phyloP scores from a whole-genome alignment of 1,140 invertebrate species.

The Lepidurus packardi region DNA sequence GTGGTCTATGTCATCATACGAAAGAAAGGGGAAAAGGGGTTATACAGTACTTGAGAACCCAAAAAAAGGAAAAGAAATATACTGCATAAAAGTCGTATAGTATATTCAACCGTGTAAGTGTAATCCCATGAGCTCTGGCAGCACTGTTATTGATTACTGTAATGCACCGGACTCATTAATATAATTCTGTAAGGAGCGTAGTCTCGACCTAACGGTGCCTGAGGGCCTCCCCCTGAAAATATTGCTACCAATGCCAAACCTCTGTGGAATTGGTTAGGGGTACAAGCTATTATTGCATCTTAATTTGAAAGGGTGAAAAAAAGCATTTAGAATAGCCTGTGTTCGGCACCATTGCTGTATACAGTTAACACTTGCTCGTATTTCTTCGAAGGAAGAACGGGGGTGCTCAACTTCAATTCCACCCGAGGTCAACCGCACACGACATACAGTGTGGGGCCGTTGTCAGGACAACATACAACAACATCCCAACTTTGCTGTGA shows the following conservation, averaged over 20 bases:
- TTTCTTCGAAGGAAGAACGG: too few relatives aligned
- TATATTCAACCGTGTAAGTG: too few relatives aligned
- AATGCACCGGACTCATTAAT: not conserved
- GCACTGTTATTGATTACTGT: not conserved
- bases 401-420: not conserved
- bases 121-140: not conserved
- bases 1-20: not conserved
- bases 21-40: not conserved
- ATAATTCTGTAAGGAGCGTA: too few relatives aligned
- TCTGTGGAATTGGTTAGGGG: too few relatives aligned
- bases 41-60: not conserved
- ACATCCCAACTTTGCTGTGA: not conserved
- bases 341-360: too few relatives aligned
- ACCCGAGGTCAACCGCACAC: not conserved
- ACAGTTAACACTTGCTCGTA: too few relatives aligned
- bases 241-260: too few relatives aligned
- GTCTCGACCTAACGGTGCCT: too few relatives aligned
- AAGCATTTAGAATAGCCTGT: too few relatives aligned
- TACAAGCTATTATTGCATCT: too few relatives aligned
- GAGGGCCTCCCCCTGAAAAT: too few relatives aligned
- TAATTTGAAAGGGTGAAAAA: too few relatives aligned
- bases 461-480: constrained; percentile 18
- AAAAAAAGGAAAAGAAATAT: not conserved
- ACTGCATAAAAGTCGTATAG: not conserved
- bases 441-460: not conserved